A percentile compares a stretch with the other conserved stretches of the same genome.
Conservation (phyloP, 2,888 invertebrate species). For the Macaria liturata region DNA sequence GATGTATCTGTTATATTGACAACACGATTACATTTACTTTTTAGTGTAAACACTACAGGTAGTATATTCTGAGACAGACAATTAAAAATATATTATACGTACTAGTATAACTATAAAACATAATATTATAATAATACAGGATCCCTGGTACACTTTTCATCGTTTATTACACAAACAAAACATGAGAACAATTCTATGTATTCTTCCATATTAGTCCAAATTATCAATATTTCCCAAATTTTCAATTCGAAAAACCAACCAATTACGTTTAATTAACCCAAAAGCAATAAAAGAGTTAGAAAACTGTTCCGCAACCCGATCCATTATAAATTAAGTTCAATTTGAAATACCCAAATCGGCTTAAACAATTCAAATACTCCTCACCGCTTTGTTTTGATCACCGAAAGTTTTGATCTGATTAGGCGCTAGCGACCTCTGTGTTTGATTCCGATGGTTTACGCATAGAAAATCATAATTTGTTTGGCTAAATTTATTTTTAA, state of each 20-base stretch:
- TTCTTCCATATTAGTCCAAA: no score
- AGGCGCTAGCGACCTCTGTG: constrained; percentile 8
- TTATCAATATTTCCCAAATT: no score
- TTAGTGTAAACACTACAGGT: no score
- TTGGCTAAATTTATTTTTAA: neutral
- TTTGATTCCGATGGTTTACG: constrained; percentile 6
- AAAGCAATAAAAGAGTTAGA: constrained; percentile 13
- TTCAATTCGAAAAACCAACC: neutral
- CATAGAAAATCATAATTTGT: constrained; percentile 31
- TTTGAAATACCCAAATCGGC: constrained; percentile 18
- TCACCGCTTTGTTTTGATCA: constrained; percentile 23
- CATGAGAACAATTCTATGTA: no score
- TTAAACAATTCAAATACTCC: constrained; percentile 23
- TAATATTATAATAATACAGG: no score
- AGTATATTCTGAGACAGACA: no score
- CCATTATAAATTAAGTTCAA: constrained; percentile 19
- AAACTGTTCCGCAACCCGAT: constrained; percentile 5
- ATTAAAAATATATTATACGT: no score
- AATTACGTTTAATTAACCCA: neutral
- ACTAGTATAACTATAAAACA: no score
- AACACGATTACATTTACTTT: no score
- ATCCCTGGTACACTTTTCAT: no score
- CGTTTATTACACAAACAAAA: no score
- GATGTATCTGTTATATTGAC: no score
- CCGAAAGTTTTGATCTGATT: constrained; percentile 21